These are phyloP conservation scores for Pachliopta kotzebuea DNA, from an alignment of 2,888 invertebrate species.

Conservation along the genomic window DNA sequence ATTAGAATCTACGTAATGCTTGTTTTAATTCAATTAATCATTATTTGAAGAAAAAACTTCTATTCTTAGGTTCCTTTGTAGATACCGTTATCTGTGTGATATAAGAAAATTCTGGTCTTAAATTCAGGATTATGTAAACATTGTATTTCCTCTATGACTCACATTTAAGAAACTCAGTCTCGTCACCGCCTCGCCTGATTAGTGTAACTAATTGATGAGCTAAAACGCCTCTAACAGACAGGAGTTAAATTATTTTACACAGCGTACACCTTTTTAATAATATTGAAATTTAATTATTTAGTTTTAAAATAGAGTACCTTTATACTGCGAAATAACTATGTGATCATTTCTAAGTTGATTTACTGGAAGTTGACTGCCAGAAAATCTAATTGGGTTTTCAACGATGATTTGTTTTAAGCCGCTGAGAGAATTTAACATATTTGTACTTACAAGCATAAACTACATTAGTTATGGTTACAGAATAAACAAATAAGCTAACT, in stretches of 20 bases:
- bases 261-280: not conserved
- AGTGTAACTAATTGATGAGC: not conserved
- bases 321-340: not conserved
- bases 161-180: not conserved
- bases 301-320: not conserved
- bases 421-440: too few relatives aligned
- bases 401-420: too few relatives aligned
- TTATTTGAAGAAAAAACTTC: too few relatives aligned
- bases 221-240: not conserved
- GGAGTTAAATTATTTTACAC: not conserved
- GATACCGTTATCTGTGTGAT: not conserved
- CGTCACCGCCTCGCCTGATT: not conserved
- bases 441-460: too few relatives aligned
- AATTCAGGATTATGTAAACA: not conserved
- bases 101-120: not conserved
- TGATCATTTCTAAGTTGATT: too few relatives aligned
- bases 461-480: too few relatives aligned
- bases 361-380: too few relatives aligned
- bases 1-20: too few relatives aligned
- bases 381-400: too few relatives aligned
- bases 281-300: not conserved
- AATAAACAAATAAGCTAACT: too few relatives aligned
- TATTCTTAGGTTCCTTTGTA: too few relatives aligned
- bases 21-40: not conserved
- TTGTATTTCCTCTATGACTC: not conserved